Evolutionary conservation across 2,888 invertebrate species (phyloP).

Genomic region (Hartigia nigra): DNA sequence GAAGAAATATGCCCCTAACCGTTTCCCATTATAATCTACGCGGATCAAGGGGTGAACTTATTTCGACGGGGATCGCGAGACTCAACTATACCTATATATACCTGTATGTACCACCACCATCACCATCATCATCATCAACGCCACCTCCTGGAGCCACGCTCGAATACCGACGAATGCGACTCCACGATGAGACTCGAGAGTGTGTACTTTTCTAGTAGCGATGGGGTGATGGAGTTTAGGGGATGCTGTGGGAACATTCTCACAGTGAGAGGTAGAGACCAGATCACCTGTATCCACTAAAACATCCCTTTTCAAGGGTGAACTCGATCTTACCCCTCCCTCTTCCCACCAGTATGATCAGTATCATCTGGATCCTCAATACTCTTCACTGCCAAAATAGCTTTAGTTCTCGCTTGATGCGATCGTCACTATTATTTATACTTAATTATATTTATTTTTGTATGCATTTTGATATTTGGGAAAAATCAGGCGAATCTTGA

Average conservation of each 20-base stretch:
- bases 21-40: conserved; percentile 54
- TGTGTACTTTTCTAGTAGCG: conserved; percentile 19
- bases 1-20: conserved; percentile 60
- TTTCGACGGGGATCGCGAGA: conserved; percentile 45
- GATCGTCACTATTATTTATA: neutral
- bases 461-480: neutral
- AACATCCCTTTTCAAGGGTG: neutral
- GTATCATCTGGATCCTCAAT: neutral
- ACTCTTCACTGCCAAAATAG: neutral
- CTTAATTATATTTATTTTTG: neutral
- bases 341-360: neutral
- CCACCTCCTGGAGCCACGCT: neutral
- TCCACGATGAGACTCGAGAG: neutral
- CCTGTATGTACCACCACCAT: neutral
- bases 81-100: conserved; percentile 10
- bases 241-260: conserved; percentile 64
- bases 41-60: conserved; percentile 49
- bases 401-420: neutral
- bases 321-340: neutral
- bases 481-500: neutral
- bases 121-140: neutral
- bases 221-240: conserved; percentile 51
- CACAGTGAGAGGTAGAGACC: conserved; percentile 44
- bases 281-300: conserved; percentile 60
- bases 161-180: neutral